Evolutionary conservation across 2,113 vertebrate genomes (phyloP).

Genomic region (Vanacampus margaritifer): DNA sequence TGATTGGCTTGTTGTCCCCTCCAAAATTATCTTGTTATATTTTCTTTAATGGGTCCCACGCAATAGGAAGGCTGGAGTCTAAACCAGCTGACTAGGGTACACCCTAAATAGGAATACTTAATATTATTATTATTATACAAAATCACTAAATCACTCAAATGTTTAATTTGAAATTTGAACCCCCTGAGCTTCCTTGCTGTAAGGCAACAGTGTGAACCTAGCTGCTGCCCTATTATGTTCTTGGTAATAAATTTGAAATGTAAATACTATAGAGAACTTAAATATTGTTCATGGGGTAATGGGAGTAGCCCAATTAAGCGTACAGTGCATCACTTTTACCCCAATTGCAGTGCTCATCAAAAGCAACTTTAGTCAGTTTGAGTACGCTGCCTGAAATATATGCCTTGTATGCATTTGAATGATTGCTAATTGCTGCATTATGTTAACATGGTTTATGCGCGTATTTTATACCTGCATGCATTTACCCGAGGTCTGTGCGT

Average conservation of each 20-base stretch:
- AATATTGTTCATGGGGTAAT: neutral
- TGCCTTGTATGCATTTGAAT: slow-evolving; percentile 34
- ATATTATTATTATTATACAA: no score
- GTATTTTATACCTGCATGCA: neutral
- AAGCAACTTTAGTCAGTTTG: neutral
- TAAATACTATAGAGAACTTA: neutral
- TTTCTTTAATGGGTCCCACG: neutral
- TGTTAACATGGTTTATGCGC: slow-evolving; percentile 14
- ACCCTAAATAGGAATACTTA: neutral
- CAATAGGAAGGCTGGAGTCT: neutral
- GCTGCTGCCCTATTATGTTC: neutral
- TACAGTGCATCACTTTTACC: neutral
- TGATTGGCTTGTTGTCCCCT: neutral
- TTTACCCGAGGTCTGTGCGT: neutral
- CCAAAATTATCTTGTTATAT: no score
- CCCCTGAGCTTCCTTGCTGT: neutral
- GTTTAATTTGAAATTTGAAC: neutral
- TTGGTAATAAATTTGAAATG: neutral
- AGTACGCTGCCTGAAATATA: slow-evolving; percentile 33
- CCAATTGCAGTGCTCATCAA: neutral
- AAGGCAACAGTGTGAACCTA: neutral
- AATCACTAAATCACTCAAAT: neutral
- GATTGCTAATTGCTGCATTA: slow-evolving; percentile 34
- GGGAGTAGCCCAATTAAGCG: neutral
- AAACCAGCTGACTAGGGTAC: neutral